Base-by-base conservation (phyloP, 2,113 vertebrate species). In the Menura novaehollandiae region DNA sequence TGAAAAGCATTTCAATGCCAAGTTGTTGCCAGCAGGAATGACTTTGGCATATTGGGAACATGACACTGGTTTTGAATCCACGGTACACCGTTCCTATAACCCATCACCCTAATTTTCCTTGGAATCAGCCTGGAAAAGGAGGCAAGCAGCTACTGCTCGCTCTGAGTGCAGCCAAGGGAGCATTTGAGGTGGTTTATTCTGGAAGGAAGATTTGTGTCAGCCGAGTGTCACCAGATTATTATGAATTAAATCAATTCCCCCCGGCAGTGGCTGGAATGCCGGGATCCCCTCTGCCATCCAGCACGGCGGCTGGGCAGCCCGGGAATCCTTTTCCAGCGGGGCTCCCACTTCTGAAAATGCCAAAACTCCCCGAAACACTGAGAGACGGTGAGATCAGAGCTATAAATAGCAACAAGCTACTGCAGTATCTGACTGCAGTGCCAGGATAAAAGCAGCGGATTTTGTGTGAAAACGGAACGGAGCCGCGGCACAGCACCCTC, bases 361-460 rank as follows among this genome's bases (percentile, higher is more conserved):
- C 92, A 82, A 77, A 94, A 87, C 82, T 77, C 75, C 2, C 60
- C 9, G 0, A 93, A 96, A 85, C 12, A 10, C 49, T 15, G 33
- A 4, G 55, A 91, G 84, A 81, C 3, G 9, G 52, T 72, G 94
- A 97, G 89, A 84, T 68, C 92, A 95, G 91, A 82, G 68, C 89
- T 96, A 93, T 88, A 88, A 92, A 92, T 95, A 94, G 94, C 78
- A 89, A 37, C 13, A 16, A 87, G 90, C 87, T 80, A 35, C 95
- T 93, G 97, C 94, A 92, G 94, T 85, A 89, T 88, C 68, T 51
- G 78, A 83, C 79, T 95, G 97, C 97, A 96, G 95, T 24, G 66
- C 89, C 23, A 6, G 80, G 67, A 89, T 94, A 39, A 79, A 88
- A 77, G 94, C 13, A 79, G 24, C 0, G 0, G 28, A 24, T 76